A percentile compares a stretch with the other conserved stretches of the same genome.
Conservation (phyloP, 2,113 vertebrate species). For the Buteo buteo region DNA sequence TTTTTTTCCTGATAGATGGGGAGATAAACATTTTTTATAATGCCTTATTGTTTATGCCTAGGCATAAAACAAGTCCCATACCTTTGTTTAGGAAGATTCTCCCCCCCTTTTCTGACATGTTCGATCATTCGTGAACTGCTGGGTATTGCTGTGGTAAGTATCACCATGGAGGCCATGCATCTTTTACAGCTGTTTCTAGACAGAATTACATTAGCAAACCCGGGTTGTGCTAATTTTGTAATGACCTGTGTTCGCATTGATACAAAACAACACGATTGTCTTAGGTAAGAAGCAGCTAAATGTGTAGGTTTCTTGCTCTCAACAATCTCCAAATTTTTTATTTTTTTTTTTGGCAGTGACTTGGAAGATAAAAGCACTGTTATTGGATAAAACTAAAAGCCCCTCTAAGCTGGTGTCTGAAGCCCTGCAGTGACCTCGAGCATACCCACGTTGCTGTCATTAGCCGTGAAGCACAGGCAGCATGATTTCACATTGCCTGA, state of each 20-base stretch:
- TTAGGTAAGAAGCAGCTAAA: background rate
- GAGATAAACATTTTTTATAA: background rate
- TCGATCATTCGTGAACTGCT: background rate
- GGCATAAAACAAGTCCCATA: rapidly evolving
- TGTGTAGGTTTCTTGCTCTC: background rate
- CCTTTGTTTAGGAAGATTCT: background rate
- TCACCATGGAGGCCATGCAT: background rate
- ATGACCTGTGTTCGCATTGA: background rate
- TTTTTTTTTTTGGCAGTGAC: background rate
- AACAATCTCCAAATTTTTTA: background rate
- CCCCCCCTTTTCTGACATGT: background rate
- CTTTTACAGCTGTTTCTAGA: background rate
- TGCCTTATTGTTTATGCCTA: background rate
- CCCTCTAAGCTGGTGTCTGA: background rate
- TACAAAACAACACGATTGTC: background rate
- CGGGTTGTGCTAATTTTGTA: background rate
- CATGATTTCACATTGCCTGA: background rate
- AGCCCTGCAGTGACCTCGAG: background rate
- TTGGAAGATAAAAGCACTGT: background rate
- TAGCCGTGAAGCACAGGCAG: background rate
- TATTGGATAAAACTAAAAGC: background rate
- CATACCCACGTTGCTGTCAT: background rate
- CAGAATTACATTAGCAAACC: background rate
- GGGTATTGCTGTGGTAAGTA: background rate
- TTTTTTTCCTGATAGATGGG: background rate